These are phyloP conservation scores for Thunnus maccoyii DNA, from an alignment of 2,113 vertebrate species.

Conservation along the genomic window DNA sequence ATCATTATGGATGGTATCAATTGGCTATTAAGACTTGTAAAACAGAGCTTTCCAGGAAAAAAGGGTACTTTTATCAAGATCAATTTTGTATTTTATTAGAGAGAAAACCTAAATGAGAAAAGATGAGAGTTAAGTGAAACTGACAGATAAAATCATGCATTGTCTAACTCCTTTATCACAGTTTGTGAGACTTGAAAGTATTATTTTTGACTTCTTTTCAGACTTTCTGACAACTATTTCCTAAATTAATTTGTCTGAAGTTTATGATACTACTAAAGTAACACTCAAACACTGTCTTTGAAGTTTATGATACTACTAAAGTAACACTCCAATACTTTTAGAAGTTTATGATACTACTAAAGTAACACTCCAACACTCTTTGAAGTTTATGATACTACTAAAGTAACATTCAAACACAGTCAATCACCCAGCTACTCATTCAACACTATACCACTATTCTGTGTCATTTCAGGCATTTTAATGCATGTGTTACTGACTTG, in stretches of 20 bases:
- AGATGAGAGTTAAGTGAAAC: too few species aligned
- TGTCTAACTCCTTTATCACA: neutral
- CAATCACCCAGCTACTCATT: neutral
- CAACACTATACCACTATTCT: neutral
- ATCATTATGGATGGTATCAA: neutral
- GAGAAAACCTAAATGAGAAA: too few species aligned
- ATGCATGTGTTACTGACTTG: conserved; percentile 20
- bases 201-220: neutral
- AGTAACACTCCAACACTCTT: too few species aligned
- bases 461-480: neutral
- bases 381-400: too few species aligned
- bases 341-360: too few species aligned
- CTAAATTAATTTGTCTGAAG: neutral
- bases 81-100: too few species aligned
- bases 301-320: too few species aligned
- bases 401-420: neutral
- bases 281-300: neutral
- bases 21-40: too few species aligned
- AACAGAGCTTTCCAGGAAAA: too few species aligned
- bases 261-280: neutral
- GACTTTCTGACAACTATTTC: neutral
- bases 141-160: neutral
- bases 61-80: too few species aligned
- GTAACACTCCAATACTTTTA: too few species aligned
- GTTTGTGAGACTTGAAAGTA: neutral